A percentile compares a stretch with the other conserved stretches of the same genome.
These are phyloP conservation scores for Rhinolophus ferrumequinum DNA, from an alignment of 2,113 vertebrate species.

Conservation along the genomic window DNA sequence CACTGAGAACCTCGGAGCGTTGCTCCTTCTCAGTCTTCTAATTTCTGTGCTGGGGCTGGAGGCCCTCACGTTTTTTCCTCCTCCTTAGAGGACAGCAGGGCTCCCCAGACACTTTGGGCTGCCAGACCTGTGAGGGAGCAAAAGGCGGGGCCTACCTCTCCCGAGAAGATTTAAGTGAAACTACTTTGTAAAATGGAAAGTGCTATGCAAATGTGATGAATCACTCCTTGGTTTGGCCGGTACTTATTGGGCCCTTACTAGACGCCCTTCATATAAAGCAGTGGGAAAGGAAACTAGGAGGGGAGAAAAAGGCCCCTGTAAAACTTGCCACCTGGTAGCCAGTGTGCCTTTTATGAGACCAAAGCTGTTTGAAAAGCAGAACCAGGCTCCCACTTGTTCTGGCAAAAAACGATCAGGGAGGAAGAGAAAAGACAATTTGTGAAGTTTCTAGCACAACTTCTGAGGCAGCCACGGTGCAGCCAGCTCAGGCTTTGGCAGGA, in stretches of 20 bases:
- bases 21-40: not conserved
- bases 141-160: not conserved
- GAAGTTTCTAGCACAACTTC: not conserved
- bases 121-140: not conserved
- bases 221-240: rapidly evolving
- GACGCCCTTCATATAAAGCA: not conserved
- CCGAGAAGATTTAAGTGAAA: not conserved
- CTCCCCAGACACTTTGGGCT: too few species aligned
- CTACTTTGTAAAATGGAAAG: not conserved
- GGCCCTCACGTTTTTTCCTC: not conserved
- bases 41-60: not conserved
- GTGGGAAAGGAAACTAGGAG: not conserved
- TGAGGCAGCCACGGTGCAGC: not conserved
- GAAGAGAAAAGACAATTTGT: not conserved
- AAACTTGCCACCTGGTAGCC: not conserved
- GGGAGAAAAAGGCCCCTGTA: not conserved
- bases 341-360: not conserved
- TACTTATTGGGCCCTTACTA: not conserved
- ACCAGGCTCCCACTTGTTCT: not conserved
- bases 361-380: not conserved
- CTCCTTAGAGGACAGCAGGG: not conserved
- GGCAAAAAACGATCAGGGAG: not conserved
- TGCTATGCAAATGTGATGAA: not conserved
- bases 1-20: not conserved
- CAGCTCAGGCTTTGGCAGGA: not conserved